Percentiles rank a stretch among this genome's conserved stretches.
Conservation (phyloP, 2,888 invertebrate species). For the Amphipyra berbera region DNA sequence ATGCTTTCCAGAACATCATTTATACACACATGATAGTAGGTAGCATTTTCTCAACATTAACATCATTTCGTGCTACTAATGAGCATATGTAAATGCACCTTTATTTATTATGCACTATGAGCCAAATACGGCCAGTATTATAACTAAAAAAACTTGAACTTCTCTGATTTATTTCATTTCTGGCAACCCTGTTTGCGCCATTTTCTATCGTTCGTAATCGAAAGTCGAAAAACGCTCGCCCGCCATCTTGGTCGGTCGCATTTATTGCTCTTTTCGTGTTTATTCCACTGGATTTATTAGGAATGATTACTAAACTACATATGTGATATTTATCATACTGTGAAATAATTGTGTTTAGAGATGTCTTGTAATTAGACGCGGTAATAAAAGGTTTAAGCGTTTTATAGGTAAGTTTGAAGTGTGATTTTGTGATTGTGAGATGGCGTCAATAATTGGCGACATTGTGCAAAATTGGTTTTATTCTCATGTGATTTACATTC, state of each 20-base stretch:
- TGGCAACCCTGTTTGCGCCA: no score
- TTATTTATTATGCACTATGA: no score
- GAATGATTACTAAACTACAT: slow-evolving; percentile 58
- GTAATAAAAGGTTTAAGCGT: slow-evolving; percentile 60
- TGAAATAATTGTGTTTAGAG: slow-evolving; percentile 64
- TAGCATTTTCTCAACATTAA: no score
- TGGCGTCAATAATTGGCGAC: slow-evolving; percentile 47
- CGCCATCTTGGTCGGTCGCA: slow-evolving; percentile 42
- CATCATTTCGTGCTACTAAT: no score
- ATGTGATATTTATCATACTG: slow-evolving; percentile 60
- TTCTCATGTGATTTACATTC: neutral
- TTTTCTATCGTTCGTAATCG: neutral
- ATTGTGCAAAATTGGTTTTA: slow-evolving; percentile 3
- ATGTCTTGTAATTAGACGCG: slow-evolving; percentile 63
- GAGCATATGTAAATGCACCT: no score
- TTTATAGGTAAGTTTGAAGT: slow-evolving; percentile 69
- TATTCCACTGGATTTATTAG: slow-evolving; percentile 20
- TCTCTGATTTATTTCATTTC: no score
- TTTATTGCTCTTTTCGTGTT: slow-evolving; percentile 13
- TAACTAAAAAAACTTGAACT: no score
- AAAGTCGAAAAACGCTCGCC: neutral
- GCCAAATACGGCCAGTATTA: no score
- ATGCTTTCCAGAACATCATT: no score
- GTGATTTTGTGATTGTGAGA: slow-evolving; percentile 28
- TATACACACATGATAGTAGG: no score